Percentiles rank a stretch among this genome's conserved stretches.
phyloP scores from a whole-genome alignment of 2,888 invertebrate species.

The Lapara coniferarum region DNA sequence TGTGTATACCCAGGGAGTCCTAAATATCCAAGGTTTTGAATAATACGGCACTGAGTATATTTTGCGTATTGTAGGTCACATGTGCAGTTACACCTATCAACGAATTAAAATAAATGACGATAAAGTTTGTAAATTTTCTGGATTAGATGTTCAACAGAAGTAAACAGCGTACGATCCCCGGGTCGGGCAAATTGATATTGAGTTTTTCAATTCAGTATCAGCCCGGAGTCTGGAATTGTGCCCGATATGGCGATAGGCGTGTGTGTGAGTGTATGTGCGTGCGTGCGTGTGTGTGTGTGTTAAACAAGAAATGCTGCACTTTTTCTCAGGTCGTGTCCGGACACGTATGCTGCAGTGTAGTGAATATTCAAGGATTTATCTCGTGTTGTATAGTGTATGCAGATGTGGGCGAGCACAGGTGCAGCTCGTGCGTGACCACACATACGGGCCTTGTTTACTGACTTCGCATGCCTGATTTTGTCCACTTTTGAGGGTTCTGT shows the following conservation, averaged over 20 bases:
- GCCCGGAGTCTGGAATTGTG: no score
- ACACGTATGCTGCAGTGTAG: slow-evolving; percentile 6
- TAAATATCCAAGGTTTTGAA: slow-evolving; percentile 10
- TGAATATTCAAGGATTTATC: slow-evolving; percentile 24
- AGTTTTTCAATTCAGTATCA: no score
- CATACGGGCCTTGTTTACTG: slow-evolving; percentile 5
- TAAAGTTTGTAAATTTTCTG: no score
- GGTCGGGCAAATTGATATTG: no score
- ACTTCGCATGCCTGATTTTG: not conserved
- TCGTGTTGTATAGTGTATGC: slow-evolving; percentile 22
- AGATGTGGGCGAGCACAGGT: not conserved
- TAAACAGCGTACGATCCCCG: no score
- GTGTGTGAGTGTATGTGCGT: no score
- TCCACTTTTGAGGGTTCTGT: not conserved
- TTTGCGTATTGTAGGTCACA: not conserved
- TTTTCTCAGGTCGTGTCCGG: not conserved
- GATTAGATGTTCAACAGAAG: no score
- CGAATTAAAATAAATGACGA: no score
- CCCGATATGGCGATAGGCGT: no score
- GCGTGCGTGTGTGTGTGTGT: no score
- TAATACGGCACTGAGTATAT: slow-evolving; percentile 3
- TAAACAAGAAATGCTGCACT: not conserved
- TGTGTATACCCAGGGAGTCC: not conserved
- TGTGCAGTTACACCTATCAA: not conserved
- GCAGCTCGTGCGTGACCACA: slow-evolving; percentile 19